Evolutionary conservation across 2,888 invertebrate species (phyloP).

Genomic region (Ectemnius lituratus): DNA sequence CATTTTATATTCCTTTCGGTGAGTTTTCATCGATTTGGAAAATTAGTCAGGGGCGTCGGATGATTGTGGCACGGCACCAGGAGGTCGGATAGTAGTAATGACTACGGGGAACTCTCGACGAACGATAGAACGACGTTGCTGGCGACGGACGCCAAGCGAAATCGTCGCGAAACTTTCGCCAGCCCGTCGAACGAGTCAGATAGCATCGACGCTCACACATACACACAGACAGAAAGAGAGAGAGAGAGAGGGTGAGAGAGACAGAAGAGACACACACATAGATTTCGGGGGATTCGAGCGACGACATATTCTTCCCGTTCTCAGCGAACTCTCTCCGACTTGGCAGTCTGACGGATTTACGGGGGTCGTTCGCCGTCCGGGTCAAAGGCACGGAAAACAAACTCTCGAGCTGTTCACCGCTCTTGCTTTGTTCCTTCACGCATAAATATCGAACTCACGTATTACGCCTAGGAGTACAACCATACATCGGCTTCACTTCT

Average conservation of each 20-base stretch:
- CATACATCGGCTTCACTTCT: too few species aligned
- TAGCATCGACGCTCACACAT: constrained; percentile 25
- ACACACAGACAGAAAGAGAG: not conserved
- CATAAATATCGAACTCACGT: too few species aligned
- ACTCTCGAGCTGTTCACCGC: constrained; percentile 16
- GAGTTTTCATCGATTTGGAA: too few species aligned
- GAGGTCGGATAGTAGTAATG: constrained; percentile 28
- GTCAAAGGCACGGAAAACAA: constrained; percentile 56
- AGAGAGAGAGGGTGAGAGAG: constrained; percentile 11
- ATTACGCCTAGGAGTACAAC: too few species aligned
- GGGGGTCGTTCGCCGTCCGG: constrained; percentile 33
- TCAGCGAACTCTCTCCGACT: constrained; percentile 30
- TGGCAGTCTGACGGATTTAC: constrained; percentile 58
- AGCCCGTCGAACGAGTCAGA: constrained; percentile 44
- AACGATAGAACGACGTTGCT: constrained; percentile 1
- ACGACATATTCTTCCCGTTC: constrained; percentile 53
- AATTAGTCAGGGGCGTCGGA: constrained; percentile 24
- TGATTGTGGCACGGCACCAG: constrained; percentile 47
- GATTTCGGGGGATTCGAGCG: constrained; percentile 5
- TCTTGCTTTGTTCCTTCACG: too few species aligned
- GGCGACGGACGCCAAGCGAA: constrained; percentile 29
- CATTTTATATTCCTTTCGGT: too few species aligned
- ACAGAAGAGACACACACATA: too few species aligned
- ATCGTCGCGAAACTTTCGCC: constrained; percentile 53
- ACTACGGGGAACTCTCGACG: constrained; percentile 1